A percentile compares a stretch with the other conserved stretches of the same genome.
These are phyloP conservation scores for Cyprinodon variegatus DNA, from an alignment of 2,113 vertebrate genomes.

Conservation along the genomic window DNA sequence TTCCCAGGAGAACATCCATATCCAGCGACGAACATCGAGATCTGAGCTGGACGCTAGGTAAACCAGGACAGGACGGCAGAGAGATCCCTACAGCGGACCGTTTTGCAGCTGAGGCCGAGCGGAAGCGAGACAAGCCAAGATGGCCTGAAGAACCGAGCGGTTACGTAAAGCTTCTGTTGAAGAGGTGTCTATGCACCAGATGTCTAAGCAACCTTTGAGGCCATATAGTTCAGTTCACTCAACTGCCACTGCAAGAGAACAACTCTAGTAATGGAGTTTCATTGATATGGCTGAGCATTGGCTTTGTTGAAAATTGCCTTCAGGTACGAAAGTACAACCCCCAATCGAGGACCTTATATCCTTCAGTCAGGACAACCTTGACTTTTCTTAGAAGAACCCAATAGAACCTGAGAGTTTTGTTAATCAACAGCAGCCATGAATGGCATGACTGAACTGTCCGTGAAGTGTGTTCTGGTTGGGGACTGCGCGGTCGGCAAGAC, in stretches of 20 bases:
- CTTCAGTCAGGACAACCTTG: not conserved
- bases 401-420: not conserved
- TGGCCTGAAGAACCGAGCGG: not conserved
- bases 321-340: not conserved
- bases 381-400: not conserved
- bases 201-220: not conserved
- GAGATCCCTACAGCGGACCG: constrained; percentile 9
- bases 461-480: constrained; percentile 96
- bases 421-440: constrained; percentile 57
- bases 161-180: constrained; percentile 5
- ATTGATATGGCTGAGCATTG: not conserved
- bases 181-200: not conserved
- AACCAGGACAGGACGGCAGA: not conserved
- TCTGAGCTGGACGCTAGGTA: constrained; percentile 3
- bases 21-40: not conserved
- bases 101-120: not conserved
- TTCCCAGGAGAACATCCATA: constrained; percentile 8
- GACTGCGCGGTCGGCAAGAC: constrained; percentile 95
- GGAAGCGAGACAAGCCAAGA: not conserved
- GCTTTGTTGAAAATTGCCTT: not conserved
- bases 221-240: not conserved
- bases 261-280: constrained; percentile 10
- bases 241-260: not conserved
- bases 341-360: not conserved
- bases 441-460: constrained; percentile 78